Conservation (phyloP, 92 coral and sea anemone species). For the Zoanthus sansibaricus region DNA sequence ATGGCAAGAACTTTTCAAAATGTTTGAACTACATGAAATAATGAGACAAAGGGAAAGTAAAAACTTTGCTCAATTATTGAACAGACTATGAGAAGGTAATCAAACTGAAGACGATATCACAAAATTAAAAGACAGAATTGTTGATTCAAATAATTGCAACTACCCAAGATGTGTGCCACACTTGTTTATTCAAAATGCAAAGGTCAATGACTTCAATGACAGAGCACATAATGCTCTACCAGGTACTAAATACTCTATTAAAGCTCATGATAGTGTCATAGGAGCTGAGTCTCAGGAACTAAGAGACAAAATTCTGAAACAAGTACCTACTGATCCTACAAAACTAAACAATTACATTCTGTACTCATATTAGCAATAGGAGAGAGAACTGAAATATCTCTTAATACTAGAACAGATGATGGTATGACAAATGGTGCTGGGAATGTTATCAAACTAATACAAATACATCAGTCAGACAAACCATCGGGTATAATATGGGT, state of each 20-base stretch:
- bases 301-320: not conserved
- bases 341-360: not conserved
- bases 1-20: not conserved
- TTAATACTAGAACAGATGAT: no score
- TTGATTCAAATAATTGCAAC: conserved; percentile 26
- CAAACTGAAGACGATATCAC: conserved; percentile 64
- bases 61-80: conserved; percentile 61
- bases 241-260: not conserved
- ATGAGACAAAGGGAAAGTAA: conserved; percentile 50
- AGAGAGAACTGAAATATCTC: no score
- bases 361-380: no score
- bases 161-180: conserved; percentile 69
- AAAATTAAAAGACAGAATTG: conserved; percentile 67
- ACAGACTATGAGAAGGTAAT: conserved; percentile 45
- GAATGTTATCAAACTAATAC: conserved; percentile 18
- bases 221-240: conserved; percentile 71
- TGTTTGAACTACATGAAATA: no score
- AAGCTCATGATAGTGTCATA: no score
- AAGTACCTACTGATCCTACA: not conserved
- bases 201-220: conserved; percentile 71
- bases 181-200: conserved; percentile 70
- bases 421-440: not conserved
- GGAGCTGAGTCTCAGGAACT: not conserved
- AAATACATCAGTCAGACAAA: conserved; percentile 20
- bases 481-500: not conserved